Conservation (phyloP, 2,113 vertebrate genomes). For the Phaetusa simplex region DNA sequence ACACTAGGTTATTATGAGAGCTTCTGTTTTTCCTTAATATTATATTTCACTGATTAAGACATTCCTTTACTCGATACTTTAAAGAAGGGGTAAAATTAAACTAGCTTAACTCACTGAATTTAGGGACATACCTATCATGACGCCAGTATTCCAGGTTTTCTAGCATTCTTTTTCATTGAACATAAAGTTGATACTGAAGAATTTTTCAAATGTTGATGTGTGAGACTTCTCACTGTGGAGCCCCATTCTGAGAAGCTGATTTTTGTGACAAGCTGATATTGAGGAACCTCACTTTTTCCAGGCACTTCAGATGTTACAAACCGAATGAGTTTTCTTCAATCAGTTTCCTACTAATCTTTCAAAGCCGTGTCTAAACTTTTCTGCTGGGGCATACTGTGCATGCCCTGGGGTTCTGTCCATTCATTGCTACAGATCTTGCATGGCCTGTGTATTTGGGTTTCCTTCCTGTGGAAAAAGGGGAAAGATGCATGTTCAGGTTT, state of each 20-base stretch:
- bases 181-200: neutral
- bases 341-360: neutral
- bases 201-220: neutral
- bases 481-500: neutral
- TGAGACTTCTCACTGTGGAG: neutral
- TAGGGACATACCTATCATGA: neutral
- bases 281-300: neutral
- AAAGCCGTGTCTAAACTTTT: neutral
- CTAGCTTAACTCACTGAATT: neutral
- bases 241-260: neutral
- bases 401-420: neutral
- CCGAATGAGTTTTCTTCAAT: neutral
- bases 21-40: slow-evolving; percentile 46
- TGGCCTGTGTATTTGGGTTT: neutral
- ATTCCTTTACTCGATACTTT: neutral
- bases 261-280: neutral
- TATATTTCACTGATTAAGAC: slow-evolving; percentile 33
- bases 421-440: neutral
- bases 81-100: neutral
- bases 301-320: neutral
- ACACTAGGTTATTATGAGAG: neutral
- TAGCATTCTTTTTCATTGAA: neutral
- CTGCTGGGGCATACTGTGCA: neutral
- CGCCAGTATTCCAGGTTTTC: neutral
- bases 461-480: neutral